These are phyloP conservation scores for Scolopax rusticola DNA, from an alignment of 2,797 vertebrate genomes.

Conservation along the genomic window DNA sequence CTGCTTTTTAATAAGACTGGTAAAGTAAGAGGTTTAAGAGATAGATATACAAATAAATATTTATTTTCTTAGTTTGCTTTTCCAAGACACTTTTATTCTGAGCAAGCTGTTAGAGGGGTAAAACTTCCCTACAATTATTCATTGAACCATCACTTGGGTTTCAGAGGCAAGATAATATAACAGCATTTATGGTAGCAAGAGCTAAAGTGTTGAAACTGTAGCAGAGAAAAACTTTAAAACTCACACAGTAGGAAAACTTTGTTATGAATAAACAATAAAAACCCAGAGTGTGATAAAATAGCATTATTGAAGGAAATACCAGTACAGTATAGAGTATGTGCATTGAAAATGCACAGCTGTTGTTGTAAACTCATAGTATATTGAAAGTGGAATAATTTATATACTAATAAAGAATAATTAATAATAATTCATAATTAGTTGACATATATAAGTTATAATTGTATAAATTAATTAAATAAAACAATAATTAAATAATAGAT, in stretches of 20 bases:
- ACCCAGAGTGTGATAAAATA: not conserved
- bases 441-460: not conserved
- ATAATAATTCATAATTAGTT: not conserved
- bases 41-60: not conserved
- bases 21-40: not conserved
- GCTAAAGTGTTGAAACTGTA: not conserved
- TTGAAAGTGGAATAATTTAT: not conserved
- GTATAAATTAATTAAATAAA: not conserved
- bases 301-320: not conserved
- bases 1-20: not conserved
- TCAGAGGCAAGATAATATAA: constrained; percentile 20
- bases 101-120: not conserved
- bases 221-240: constrained; percentile 11
- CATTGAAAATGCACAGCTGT: not conserved
- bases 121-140: not conserved
- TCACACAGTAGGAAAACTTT: not conserved
- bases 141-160: not conserved
- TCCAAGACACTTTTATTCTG: not conserved
- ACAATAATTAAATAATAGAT: not conserved
- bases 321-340: not conserved
- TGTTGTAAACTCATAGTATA: not conserved
- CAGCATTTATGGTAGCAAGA: not conserved
- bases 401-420: not conserved
- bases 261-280: constrained; percentile 43
- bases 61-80: not conserved